phyloP scores from a whole-genome alignment of 2,888 invertebrate species.

The Nymphalis c-album region DNA sequence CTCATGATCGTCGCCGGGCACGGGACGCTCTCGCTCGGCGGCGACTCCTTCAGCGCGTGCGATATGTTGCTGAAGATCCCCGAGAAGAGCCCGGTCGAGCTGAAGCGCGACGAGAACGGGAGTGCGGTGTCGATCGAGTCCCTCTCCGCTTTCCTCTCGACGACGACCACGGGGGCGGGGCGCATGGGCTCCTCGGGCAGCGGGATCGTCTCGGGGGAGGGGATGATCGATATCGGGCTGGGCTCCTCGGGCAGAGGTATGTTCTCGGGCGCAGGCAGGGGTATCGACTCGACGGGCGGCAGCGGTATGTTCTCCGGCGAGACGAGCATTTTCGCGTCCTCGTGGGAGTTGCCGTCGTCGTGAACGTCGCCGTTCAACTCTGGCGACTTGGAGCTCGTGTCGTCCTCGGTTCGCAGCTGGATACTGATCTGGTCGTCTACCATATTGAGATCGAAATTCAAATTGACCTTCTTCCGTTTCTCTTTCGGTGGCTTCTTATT shows the following conservation, averaged over 20 bases:
- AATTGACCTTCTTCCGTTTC: slow-evolving; percentile 78
- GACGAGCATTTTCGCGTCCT: slow-evolving; percentile 58
- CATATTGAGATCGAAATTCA: slow-evolving; percentile 79
- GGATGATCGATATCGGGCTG: slow-evolving; percentile 57
- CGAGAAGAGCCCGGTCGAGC: slow-evolving; percentile 71
- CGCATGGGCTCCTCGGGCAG: slow-evolving; percentile 67
- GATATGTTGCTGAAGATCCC: slow-evolving; percentile 73
- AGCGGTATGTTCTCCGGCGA: slow-evolving; percentile 70
- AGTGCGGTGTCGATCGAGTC: slow-evolving; percentile 51
- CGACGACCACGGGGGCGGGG: slow-evolving; percentile 44
- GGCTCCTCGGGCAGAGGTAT: slow-evolving; percentile 70
- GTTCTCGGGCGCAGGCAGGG: slow-evolving; percentile 66
- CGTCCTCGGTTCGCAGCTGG: slow-evolving; percentile 69
- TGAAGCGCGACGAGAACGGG: slow-evolving; percentile 67
- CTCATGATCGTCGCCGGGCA: slow-evolving; percentile 77
- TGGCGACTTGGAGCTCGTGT: slow-evolving; percentile 49
- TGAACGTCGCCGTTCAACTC: slow-evolving; percentile 69
- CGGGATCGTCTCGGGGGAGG: slow-evolving; percentile 67
- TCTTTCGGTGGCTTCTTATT: slow-evolving; percentile 81
- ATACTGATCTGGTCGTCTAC: slow-evolving; percentile 78
- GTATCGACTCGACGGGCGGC: slow-evolving; percentile 74
- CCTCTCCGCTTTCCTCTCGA: slow-evolving; percentile 34
- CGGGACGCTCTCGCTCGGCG: slow-evolving; percentile 64
- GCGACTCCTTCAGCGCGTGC: slow-evolving; percentile 51
- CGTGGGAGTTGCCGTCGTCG: slow-evolving; percentile 58